These are phyloP conservation scores for Polydrusus pterygomalis DNA, from an alignment of 2,888 invertebrate genomes.

Conservation along the genomic window DNA sequence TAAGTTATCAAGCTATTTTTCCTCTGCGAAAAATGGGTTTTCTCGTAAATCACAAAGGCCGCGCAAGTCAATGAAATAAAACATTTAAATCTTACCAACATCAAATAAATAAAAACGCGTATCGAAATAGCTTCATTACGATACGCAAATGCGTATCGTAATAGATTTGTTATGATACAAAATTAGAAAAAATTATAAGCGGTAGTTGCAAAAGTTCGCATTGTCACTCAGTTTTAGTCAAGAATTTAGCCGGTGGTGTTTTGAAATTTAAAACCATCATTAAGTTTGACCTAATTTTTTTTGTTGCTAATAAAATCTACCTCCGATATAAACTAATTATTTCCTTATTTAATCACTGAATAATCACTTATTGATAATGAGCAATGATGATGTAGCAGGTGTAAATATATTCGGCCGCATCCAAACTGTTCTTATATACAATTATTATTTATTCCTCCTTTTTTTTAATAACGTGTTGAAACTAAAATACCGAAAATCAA, in stretches of 20 bases:
- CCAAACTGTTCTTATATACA: constrained; percentile 8
- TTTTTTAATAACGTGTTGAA: too few species aligned
- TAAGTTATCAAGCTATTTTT: too few species aligned
- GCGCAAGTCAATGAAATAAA: too few species aligned
- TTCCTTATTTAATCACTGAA: constrained; percentile 15
- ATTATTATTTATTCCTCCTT: not conserved
- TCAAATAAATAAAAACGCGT: too few species aligned
- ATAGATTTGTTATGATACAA: too few species aligned
- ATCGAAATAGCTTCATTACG: too few species aligned
- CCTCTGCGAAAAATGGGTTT: too few species aligned
- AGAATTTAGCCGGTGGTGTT: not conserved
- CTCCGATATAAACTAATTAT: constrained; percentile 7
- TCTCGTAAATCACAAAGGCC: too few species aligned
- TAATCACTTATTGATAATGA: not conserved
- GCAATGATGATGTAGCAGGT: constrained; percentile 6
- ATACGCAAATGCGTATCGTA: too few species aligned
- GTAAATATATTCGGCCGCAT: not conserved
- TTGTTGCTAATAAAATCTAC: constrained; percentile 1
- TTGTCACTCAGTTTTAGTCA: not conserved
- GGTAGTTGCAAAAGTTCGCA: not conserved
- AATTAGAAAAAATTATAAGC: too few species aligned
- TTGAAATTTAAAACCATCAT: not conserved
- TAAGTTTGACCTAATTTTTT: constrained; percentile 8
- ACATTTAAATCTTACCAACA: too few species aligned
- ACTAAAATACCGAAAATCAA: too few species aligned